Evolutionary conservation across 2,888 invertebrate genomes (phyloP).

Genomic region (Tetranychus truncatus): DNA sequence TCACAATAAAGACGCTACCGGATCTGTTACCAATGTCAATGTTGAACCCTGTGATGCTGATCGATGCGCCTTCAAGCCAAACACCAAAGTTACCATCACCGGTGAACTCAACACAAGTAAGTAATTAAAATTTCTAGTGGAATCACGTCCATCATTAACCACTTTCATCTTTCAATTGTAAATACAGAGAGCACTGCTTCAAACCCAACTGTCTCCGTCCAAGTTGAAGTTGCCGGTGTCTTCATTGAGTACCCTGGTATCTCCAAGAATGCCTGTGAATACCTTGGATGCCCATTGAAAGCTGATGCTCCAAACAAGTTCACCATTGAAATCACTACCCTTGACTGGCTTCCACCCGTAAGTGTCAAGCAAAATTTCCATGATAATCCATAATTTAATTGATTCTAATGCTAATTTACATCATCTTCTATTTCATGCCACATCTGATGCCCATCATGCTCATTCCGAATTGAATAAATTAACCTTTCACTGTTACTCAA

Average conservation of each 20-base stretch:
- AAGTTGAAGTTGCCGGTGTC: neutral
- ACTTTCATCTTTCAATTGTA: neutral
- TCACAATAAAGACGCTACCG: neutral
- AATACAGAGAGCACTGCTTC: neutral
- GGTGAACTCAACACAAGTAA: neutral
- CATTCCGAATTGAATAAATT: neutral
- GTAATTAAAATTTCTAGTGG: neutral
- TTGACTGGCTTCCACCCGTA: conserved; percentile 1
- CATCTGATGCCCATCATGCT: no score
- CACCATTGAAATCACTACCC: neutral
- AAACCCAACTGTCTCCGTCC: neutral
- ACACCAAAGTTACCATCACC: neutral
- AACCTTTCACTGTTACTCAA: neutral
- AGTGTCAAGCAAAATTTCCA: neutral
- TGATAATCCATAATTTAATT: no score
- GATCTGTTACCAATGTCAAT: neutral
- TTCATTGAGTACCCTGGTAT: conserved; percentile 5
- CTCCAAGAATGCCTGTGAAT: neutral
- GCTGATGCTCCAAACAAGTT: neutral
- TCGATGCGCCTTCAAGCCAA: neutral
- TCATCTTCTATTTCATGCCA: no score
- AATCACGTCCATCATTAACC: neutral
- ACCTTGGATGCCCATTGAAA: neutral
- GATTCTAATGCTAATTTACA: no score
- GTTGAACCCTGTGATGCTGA: neutral